Evolutionary conservation across 2,797 vertebrate species (phyloP).

Genomic region (Oreochromis grahami): DNA sequence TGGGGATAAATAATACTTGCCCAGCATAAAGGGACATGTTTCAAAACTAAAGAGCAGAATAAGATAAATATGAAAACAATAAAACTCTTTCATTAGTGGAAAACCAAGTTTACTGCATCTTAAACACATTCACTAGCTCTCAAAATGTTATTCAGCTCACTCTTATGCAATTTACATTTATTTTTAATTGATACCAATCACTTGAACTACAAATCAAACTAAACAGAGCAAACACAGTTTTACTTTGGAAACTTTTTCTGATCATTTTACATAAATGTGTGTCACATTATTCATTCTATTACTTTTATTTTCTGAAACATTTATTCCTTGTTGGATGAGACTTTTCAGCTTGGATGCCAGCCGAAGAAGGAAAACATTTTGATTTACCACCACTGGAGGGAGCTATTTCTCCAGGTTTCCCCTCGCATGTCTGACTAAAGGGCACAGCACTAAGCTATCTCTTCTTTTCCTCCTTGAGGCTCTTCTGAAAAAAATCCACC

Average conservation of each 20-base stretch:
- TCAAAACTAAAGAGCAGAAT: background rate
- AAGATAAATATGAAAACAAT: background rate
- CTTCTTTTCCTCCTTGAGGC: background rate
- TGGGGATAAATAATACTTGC: background rate
- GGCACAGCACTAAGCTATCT: conserved; percentile 6
- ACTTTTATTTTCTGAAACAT: background rate
- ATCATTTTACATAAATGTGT: background rate
- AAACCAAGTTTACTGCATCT: background rate
- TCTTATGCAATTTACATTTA: background rate
- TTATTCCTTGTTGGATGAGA: background rate
- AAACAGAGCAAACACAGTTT: background rate
- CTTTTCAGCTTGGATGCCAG: background rate
- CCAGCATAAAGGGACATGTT: background rate
- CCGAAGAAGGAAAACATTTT: background rate
- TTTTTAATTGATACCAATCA: conserved; percentile 15
- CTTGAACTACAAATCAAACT: background rate
- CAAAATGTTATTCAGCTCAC: background rate
- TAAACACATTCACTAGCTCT: background rate
- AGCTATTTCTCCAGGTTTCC: conserved; percentile 53
- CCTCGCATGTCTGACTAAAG: conserved; percentile 17
- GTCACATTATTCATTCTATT: too few species aligned
- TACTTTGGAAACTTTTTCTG: background rate
- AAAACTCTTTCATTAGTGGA: background rate
- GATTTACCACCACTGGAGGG: conserved; percentile 50
- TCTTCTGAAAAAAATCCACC: conserved; percentile 52